A percentile compares a stretch with the other conserved stretches of the same genome.
Conservation (phyloP, 2,888 invertebrate species). For the Glaucopsyche alexis region DNA sequence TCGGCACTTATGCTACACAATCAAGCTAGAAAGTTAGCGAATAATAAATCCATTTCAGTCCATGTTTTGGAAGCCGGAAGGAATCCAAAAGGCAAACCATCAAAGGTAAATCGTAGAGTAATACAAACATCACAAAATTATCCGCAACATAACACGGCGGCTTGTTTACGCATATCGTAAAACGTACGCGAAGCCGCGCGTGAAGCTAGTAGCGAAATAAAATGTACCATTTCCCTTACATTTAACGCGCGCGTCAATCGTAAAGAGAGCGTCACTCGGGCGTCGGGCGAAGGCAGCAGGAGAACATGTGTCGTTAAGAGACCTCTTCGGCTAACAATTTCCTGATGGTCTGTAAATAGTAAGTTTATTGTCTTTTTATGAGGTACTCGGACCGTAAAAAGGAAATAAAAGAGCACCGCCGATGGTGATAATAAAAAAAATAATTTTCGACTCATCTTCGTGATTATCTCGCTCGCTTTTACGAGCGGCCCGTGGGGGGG, state of each 20-base stretch:
- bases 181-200: conserved; percentile 36
- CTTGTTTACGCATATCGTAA: conserved; percentile 29
- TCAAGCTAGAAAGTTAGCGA: neutral
- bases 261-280: conserved; percentile 72
- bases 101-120: conserved; percentile 4
- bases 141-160: conserved; percentile 22
- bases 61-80: no score
- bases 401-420: conserved; percentile 81
- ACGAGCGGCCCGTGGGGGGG: conserved; percentile 53
- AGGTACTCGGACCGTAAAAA: conserved; percentile 81
- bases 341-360: conserved; percentile 82
- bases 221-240: conserved; percentile 63
- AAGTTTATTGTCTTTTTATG: conserved; percentile 82
- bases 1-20: neutral
- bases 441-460: conserved; percentile 80
- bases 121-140: conserved; percentile 11
- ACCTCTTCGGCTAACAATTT: conserved; percentile 81
- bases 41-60: neutral
- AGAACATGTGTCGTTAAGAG: conserved; percentile 79
- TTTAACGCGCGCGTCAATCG: conserved; percentile 73
- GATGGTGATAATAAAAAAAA: conserved; percentile 81
- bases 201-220: conserved; percentile 55
- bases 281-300: conserved; percentile 58
- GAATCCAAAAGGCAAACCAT: neutral
- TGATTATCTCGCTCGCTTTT: conserved; percentile 75